phyloP scores from a whole-genome alignment of 2,113 vertebrate genomes.

The Erinaceus europaeus region DNA sequence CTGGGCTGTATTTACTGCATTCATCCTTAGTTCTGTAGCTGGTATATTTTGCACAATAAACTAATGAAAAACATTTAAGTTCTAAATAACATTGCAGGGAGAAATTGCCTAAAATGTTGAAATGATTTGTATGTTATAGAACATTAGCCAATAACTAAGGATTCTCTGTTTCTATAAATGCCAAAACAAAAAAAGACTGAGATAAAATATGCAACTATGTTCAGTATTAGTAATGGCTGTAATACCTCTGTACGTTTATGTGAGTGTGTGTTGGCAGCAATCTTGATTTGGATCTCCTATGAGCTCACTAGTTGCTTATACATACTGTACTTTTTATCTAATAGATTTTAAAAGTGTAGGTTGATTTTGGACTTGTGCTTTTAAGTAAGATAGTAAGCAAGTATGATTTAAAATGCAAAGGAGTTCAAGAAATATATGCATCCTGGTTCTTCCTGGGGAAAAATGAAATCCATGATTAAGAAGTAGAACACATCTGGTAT shows the following conservation, averaged over 20 bases:
- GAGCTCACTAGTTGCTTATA: neutral
- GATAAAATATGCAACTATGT: constrained; percentile 25
- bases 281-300: neutral
- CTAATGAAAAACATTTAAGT: neutral
- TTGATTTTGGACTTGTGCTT: neutral
- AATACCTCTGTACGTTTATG: neutral
- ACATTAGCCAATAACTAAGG: neutral
- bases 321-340: neutral
- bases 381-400: neutral
- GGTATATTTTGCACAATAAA: neutral
- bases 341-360: neutral
- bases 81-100: neutral
- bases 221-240: constrained; percentile 17
- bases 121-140: neutral
- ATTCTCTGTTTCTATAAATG: constrained; percentile 21
- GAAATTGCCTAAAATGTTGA: neutral
- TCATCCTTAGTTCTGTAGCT: neutral
- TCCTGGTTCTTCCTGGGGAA: neutral
- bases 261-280: neutral
- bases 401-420: neutral
- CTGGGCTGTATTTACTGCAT: neutral
- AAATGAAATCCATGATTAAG: neutral
- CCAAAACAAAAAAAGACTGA: constrained; percentile 19
- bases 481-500: neutral
- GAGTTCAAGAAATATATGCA: neutral